phyloP scores from a whole-genome alignment of 2,888 invertebrate genomes.

The Blera fallax region DNA sequence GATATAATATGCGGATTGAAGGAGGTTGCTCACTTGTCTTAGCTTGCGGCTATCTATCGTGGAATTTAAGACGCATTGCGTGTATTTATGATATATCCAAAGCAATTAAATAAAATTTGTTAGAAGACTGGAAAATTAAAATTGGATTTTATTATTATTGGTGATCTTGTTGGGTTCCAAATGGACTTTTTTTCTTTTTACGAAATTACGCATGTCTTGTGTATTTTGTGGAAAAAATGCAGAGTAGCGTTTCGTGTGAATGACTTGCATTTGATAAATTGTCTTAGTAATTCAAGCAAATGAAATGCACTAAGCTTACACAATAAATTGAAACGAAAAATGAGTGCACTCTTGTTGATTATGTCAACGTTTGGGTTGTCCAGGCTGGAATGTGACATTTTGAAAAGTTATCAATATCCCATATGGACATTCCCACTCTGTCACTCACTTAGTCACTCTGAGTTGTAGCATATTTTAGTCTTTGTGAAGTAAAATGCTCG shows the following conservation, averaged over 20 bases:
- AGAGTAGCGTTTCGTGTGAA: conserved; percentile 31
- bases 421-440: no score
- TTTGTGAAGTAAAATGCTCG: no score
- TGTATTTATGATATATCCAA: conserved; percentile 71
- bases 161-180: conserved; percentile 51
- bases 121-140: conserved; percentile 67
- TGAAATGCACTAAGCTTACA: conserved; percentile 34
- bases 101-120: conserved; percentile 73
- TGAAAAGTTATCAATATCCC: neutral
- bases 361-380: conserved; percentile 8
- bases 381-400: neutral
- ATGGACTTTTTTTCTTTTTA: neutral
- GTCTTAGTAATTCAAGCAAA: conserved; percentile 30
- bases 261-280: conserved; percentile 55
- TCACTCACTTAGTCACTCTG: no score
- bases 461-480: no score
- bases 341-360: neutral
- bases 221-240: neutral
- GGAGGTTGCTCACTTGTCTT: conserved; percentile 65
- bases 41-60: conserved; percentile 62
- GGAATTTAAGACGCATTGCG: conserved; percentile 70
- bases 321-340: conserved; percentile 32
- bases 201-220: neutral
- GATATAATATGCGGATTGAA: conserved; percentile 45
- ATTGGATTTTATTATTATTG: conserved; percentile 68